Evolutionary conservation across 2,888 invertebrate genomes (phyloP).

Genomic region (Leptura quadrifasciata): DNA sequence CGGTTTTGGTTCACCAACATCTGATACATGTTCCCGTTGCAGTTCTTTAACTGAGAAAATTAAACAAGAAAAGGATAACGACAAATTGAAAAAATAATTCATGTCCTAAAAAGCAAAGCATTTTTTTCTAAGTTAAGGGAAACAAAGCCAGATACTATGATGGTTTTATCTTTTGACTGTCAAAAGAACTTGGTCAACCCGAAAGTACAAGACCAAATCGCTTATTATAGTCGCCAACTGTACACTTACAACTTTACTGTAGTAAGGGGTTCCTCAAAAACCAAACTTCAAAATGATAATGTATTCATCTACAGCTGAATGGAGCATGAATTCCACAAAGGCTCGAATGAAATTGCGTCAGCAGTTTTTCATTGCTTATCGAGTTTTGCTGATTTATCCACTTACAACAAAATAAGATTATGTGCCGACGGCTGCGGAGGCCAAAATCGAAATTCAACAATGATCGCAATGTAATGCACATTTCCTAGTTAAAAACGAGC

Average conservation of each 20-base stretch:
- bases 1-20: not conserved
- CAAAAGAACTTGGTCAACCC: slow-evolving; percentile 44
- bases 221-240: slow-evolving; percentile 36
- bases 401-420: slow-evolving; percentile 31
- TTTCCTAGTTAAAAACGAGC: too few relatives aligned
- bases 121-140: not conserved
- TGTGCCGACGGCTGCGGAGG: slow-evolving; percentile 46
- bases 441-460: too few relatives aligned
- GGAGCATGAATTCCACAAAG: slow-evolving; percentile 37
- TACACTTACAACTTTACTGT: slow-evolving; percentile 46
- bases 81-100: not conserved
- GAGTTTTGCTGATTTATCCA: slow-evolving; percentile 9
- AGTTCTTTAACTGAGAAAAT: not conserved
- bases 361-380: slow-evolving; percentile 39
- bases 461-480: too few relatives aligned
- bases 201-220: slow-evolving; percentile 38
- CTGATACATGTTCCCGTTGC: not conserved
- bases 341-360: slow-evolving; percentile 39
- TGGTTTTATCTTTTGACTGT: too few relatives aligned
- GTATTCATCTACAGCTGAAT: slow-evolving; percentile 35
- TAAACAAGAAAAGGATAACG: too few relatives aligned
- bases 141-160: slow-evolving; percentile 3
- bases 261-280: too few relatives aligned
- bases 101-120: not conserved
- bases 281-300: slow-evolving; percentile 30